phyloP scores from a whole-genome alignment of 2,797 vertebrate genomes.

The Philypnodon macrostomus region DNA sequence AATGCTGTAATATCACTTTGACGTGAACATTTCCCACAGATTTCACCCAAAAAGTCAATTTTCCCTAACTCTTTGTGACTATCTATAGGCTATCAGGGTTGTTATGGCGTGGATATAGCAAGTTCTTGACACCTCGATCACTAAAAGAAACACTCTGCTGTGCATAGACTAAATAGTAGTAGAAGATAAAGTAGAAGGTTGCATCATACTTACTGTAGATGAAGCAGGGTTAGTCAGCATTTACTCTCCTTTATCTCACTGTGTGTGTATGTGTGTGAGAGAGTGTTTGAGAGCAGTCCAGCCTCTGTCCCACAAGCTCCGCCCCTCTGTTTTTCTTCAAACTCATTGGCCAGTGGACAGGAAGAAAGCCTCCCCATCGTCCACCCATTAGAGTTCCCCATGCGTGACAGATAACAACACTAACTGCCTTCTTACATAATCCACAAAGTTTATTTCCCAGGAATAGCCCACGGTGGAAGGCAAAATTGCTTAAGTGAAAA shows the following conservation, averaged over 20 bases:
- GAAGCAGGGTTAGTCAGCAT: background rate
- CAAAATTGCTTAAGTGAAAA: background rate
- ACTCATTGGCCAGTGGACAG: conserved; percentile 68
- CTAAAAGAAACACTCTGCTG: background rate
- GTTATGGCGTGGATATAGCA: too few relatives aligned
- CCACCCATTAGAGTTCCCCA: conserved; percentile 5
- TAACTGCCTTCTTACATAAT: conserved; percentile 19
- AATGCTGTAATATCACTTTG: too few relatives aligned
- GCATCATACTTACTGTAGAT: conserved; percentile 24
- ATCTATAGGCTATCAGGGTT: too few relatives aligned
- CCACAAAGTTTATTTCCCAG: conserved; percentile 3
- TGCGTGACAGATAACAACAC: conserved; percentile 20
- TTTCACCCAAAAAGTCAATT: too few relatives aligned
- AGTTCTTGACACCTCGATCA: too few relatives aligned
- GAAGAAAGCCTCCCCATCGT: conserved; percentile 11
- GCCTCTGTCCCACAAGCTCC: conserved; percentile 18
- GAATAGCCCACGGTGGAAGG: background rate
- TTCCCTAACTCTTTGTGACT: too few relatives aligned
- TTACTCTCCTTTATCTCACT: conserved; percentile 1
- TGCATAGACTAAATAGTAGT: background rate
- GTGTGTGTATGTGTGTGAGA: background rate
- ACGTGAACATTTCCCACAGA: too few relatives aligned
- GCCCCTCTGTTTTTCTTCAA: conserved; percentile 73
- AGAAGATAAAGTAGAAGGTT: background rate
- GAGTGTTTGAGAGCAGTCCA: conserved; percentile 1